Conservation (phyloP, 37 sponge, comb jelly and placozoan species). For the Cliona cf. orientalis region DNA sequence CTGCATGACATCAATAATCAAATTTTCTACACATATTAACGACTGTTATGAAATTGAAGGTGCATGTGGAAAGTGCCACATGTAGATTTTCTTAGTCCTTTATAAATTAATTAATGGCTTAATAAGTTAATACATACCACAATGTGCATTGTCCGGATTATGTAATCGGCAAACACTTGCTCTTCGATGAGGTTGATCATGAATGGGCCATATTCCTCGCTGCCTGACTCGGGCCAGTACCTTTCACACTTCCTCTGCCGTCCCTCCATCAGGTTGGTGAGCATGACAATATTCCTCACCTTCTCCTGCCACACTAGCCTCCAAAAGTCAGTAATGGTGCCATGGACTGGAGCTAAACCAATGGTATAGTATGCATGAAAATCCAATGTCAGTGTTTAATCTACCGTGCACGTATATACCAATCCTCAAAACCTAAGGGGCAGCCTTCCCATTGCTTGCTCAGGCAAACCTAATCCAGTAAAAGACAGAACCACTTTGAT, state of each 20-base stretch:
- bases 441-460: no score
- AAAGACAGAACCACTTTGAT: no score
- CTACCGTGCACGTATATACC: no score
- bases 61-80: not conserved
- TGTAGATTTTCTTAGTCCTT: not conserved
- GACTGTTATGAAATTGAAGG: no score
- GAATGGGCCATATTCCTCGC: conserved; percentile 31
- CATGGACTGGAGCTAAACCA: conserved; percentile 11
- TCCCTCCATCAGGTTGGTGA: conserved; percentile 41
- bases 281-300: conserved; percentile 41
- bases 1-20: no score
- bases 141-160: conserved; percentile 22
- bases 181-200: conserved; percentile 27
- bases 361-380: not conserved
- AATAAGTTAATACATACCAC: not conserved
- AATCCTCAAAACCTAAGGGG: not conserved
- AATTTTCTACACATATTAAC: no score
- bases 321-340: conserved; percentile 50
- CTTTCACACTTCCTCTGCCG: conserved; percentile 34
- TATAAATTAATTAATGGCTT: not conserved
- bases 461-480: no score
- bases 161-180: conserved; percentile 47
- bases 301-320: conserved; percentile 58
- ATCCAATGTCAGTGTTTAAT: no score
- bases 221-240: conserved; percentile 51